Conservation (phyloP, 1,140 invertebrate genomes). For the Ostrea edulis region DNA sequence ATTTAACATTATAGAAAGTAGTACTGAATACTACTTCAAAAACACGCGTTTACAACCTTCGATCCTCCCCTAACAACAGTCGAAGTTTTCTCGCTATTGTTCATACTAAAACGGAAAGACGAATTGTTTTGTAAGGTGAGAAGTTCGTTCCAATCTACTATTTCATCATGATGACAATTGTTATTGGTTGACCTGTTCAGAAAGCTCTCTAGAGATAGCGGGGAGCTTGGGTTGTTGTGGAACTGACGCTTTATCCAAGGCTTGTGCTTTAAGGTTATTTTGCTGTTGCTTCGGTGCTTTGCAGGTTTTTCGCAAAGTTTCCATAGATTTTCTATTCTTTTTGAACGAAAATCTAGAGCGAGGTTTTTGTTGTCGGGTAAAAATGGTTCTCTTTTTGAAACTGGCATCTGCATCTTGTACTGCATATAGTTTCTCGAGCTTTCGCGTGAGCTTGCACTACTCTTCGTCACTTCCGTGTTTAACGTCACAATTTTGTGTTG, state of each 20-base stretch:
- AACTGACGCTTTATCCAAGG: not conserved
- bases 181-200: not conserved
- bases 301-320: slow-evolving; percentile 14
- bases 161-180: not conserved
- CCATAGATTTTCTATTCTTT: slow-evolving; percentile 23
- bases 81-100: not conserved
- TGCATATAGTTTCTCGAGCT: not conserved
- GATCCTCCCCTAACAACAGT: not conserved
- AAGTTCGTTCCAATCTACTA: not conserved
- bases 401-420: not conserved
- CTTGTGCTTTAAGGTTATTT: not conserved
- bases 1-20: no score
- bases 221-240: not conserved
- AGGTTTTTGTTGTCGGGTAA: not conserved
- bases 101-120: not conserved
- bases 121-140: not conserved
- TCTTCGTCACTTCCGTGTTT: not conserved
- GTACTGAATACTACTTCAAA: not conserved
- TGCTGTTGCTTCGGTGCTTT: not conserved
- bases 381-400: not conserved
- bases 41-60: not conserved
- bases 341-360: not conserved
- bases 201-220: not conserved
- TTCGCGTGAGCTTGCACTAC: not conserved
- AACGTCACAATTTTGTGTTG: not conserved